Conservation (phyloP, 2,113 vertebrate species). For the Lethenteron reissneri region DNA sequence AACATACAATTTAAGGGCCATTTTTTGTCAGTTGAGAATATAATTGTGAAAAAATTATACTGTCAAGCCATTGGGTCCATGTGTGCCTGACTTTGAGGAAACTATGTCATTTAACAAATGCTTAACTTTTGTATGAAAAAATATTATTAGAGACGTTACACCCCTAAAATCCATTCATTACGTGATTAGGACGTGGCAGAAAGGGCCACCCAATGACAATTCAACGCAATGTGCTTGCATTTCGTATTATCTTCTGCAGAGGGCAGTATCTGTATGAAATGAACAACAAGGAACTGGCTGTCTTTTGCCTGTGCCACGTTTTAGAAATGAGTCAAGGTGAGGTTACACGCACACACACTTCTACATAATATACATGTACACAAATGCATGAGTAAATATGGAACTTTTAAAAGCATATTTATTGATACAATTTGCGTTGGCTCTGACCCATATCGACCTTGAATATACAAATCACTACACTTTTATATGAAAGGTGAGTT, state of each 20-base stretch:
- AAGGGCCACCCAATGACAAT: too few relatives aligned
- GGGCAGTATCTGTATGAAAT: conserved; percentile 33
- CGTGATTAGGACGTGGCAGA: too few relatives aligned
- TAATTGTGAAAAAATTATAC: too few relatives aligned
- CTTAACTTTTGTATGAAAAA: too few relatives aligned
- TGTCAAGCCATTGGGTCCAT: too few relatives aligned
- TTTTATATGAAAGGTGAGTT: conserved; percentile 2
- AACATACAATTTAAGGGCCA: too few relatives aligned
- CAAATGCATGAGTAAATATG: neutral
- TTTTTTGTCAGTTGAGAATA: too few relatives aligned
- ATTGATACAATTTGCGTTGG: too few relatives aligned
- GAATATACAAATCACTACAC: conserved; percentile 1
- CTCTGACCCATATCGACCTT: neutral
- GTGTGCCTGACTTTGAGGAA: too few relatives aligned
- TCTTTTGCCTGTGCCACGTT: conserved; percentile 29
- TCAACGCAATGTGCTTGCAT: neutral
- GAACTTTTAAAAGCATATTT: neutral
- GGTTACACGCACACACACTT: neutral
- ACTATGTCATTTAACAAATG: too few relatives aligned
- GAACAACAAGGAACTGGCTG: conserved; percentile 28
- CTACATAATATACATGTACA: neutral
- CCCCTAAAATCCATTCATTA: too few relatives aligned
- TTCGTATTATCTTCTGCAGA: conserved; percentile 15
- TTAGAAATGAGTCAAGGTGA: conserved; percentile 32
- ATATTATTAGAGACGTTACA: too few relatives aligned